These are phyloP conservation scores for Drosophila subpulchrella DNA, from an alignment of 1,140 invertebrate species.

Conservation along the genomic window DNA sequence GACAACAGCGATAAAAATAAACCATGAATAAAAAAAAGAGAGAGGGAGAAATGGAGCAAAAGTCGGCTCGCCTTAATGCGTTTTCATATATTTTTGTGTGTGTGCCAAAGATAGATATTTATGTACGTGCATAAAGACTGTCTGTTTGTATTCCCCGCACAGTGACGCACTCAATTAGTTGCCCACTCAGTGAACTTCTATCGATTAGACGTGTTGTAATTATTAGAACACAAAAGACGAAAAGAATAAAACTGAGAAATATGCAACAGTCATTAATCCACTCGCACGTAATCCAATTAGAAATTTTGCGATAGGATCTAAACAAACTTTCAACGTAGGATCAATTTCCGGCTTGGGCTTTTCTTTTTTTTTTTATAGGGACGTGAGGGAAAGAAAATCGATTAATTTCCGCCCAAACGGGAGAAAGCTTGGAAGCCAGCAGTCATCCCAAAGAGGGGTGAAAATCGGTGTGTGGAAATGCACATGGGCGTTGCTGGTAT, in stretches of 20 bases:
- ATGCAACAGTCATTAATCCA: constrained; percentile 15
- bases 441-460: background rate
- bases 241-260: constrained; percentile 1
- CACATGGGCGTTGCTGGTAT: constrained; percentile 46
- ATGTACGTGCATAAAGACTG: constrained; percentile 22
- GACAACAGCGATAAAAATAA: constrained; percentile 76
- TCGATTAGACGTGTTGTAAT: constrained; percentile 37
- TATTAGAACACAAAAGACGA: constrained; percentile 14
- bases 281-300: constrained; percentile 32
- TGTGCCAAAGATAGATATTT: constrained; percentile 52
- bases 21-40: constrained; percentile 71
- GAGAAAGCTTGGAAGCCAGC: constrained; percentile 35
- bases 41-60: constrained; percentile 47
- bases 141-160: constrained; percentile 19
- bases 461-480: constrained; percentile 19
- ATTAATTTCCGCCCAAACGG: constrained; percentile 44
- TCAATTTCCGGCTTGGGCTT: constrained; percentile 36
- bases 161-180: constrained; percentile 47
- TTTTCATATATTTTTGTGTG: constrained; percentile 17
- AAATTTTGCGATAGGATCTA: constrained; percentile 29
- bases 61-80: constrained; percentile 32
- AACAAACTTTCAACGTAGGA: constrained; percentile 26
- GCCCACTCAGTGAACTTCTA: constrained; percentile 32
- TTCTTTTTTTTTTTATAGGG: constrained; percentile 1
- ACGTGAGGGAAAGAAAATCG: constrained; percentile 33